Conservation (phyloP, 2,113 vertebrate species). For the Psettodes erumei region DNA sequence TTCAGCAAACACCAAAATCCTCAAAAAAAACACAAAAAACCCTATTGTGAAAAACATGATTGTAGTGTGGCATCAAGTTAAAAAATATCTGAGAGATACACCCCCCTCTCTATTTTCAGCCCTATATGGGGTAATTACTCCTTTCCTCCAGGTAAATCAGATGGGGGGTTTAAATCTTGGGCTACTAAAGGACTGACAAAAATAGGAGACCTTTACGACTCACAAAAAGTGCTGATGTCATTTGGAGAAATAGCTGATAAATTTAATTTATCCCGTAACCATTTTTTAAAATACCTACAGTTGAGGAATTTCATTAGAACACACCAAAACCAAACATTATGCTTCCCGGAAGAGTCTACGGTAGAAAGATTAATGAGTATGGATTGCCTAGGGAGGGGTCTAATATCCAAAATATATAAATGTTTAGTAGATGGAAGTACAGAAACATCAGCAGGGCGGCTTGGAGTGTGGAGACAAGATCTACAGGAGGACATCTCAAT, state of each 20-base stretch:
- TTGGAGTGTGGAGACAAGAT: neutral
- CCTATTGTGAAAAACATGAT: neutral
- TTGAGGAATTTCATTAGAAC: neutral
- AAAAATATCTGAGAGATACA: neutral
- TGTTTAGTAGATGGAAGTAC: neutral
- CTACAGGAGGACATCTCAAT: neutral
- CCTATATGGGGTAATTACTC: neutral
- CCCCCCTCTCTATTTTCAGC: neutral
- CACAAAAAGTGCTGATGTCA: neutral
- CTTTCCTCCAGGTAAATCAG: neutral
- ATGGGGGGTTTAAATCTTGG: neutral
- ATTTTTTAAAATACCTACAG: neutral
- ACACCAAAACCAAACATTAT: neutral
- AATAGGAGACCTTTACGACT: neutral
- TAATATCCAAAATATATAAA: neutral
- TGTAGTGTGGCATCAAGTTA: neutral
- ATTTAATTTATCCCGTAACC: neutral
- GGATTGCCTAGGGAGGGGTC: neutral
- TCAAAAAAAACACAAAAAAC: conserved; percentile 1
- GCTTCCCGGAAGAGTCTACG: neutral
- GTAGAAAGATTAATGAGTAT: neutral
- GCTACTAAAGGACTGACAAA: neutral
- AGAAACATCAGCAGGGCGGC: neutral
- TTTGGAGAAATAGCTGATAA: neutral
- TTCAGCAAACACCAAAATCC: neutral